phyloP scores from a whole-genome alignment of 2,888 invertebrate genomes.

The Macropis europaea region DNA sequence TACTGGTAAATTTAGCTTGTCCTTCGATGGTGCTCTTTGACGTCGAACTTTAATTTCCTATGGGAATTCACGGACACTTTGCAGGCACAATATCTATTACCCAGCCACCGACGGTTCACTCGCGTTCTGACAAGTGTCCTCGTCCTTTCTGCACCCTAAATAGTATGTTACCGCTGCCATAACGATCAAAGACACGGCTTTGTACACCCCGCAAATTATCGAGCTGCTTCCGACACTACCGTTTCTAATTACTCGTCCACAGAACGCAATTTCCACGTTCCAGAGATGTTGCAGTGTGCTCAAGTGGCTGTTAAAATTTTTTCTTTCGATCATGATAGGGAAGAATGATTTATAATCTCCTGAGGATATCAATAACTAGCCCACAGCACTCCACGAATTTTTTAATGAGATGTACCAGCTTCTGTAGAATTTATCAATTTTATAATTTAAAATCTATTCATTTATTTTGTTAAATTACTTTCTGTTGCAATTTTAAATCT shows the following conservation, averaged over 20 bases:
- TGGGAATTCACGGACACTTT: constrained; percentile 30
- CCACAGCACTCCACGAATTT: no score
- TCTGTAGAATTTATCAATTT: no score
- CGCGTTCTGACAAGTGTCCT: constrained; percentile 9
- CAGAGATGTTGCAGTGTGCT: no score
- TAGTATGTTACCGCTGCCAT: not conserved
- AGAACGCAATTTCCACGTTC: not conserved
- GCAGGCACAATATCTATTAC: constrained; percentile 26
- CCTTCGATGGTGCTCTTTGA: constrained; percentile 33
- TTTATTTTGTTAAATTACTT: no score
- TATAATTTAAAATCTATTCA: no score
- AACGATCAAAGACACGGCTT: constrained; percentile 1
- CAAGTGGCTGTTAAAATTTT: no score
- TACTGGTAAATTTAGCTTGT: constrained; percentile 16
- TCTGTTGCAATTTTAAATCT: no score
- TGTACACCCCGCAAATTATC: constrained; percentile 5
- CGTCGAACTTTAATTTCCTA: constrained; percentile 42
- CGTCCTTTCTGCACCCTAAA: constrained; percentile 8
- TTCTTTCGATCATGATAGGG: no score
- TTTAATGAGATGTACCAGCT: no score
- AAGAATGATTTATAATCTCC: no score
- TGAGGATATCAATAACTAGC: no score
- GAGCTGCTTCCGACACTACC: not conserved
- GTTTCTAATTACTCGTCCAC: not conserved
- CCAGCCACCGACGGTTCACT: constrained; percentile 1